phyloP scores from a whole-genome alignment of 2,797 vertebrate species.

The Pipistrellus nathusii region DNA sequence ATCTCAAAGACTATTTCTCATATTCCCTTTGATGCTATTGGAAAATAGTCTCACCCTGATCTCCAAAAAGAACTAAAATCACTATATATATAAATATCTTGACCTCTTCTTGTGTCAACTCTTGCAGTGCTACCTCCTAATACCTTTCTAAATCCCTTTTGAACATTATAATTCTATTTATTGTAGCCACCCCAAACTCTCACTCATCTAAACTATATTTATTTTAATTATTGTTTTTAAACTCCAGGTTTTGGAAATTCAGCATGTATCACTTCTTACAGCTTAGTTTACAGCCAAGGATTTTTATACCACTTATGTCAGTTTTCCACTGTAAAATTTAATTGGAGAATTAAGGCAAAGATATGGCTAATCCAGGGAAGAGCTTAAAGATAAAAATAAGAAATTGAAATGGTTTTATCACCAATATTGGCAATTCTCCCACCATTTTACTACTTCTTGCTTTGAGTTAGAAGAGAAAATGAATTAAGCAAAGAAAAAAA shows the following conservation, averaged over 20 bases:
- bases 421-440: not conserved
- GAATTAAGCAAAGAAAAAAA: not conserved
- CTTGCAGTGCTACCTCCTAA: conserved; percentile 42
- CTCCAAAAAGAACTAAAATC: conserved; percentile 63
- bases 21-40: conserved; percentile 58
- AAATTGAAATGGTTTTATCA: conserved; percentile 25
- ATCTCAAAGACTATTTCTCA: conserved; percentile 61
- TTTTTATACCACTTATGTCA: not conserved
- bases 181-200: not conserved
- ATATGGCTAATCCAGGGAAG: not conserved
- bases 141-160: conserved; percentile 66
- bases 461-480: conserved; percentile 1
- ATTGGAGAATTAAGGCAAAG: not conserved
- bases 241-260: not conserved
- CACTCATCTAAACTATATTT: conserved; percentile 37
- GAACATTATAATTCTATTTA: conserved; percentile 59
- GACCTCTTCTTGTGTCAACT: conserved; percentile 59
- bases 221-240: conserved; percentile 21
- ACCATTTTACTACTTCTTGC: not conserved
- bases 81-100: conserved; percentile 52
- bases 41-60: conserved; percentile 71
- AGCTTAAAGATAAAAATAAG: not conserved
- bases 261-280: not conserved
- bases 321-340: not conserved
- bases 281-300: conserved; percentile 4